Evolutionary conservation across 1,140 invertebrate species (phyloP), one percentile per base, ranked within the genome.

Genomic region (Bombyx mandarina): DNA sequence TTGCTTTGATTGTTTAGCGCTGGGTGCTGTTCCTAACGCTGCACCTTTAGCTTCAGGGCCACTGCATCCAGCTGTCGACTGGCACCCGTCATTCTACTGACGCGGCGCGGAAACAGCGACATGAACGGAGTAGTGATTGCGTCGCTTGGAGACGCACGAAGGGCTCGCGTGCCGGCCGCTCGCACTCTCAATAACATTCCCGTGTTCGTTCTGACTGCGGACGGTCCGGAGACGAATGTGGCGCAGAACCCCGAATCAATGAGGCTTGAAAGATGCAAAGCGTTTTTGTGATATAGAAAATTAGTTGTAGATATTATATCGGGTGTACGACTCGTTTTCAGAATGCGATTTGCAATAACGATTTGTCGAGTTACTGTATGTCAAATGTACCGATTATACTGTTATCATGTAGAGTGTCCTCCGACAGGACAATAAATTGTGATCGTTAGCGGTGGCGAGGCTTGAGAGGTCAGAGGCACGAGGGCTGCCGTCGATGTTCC

Each of bases 1-100:
- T 78, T 91, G 91, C 73, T 95, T 96, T 77, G 93, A 95, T 77
- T 95, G 94, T 77, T 79, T 95, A 65, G 91, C 93, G n/a, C 67
- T 83, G 73, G 59, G 83, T 71, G 46, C 77, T 65, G 52, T 52
- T 60, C 54, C 59, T 8, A 43, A 22, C 4, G 44, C 44, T 42
- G 62, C 61, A 8, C 52, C 65, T 45, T 44, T 68, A 22, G 60
- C 77, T 47, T 59, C 71, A 6, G 69, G 62, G 10, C 63, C 72
- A 45, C 68, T 81, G 56, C 79, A 85, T 52, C 79, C 79, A 7
- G 77, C 80, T 6, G 70, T 86, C 50, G 82, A 82, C 59, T 88
- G 85, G 87, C 84, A 88, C 52, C 80, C 85, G 44, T 88, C 87
- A 0, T 88, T 88, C 62, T 88, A 88, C 70, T 88, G 82, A 88